phyloP scores from a whole-genome alignment of 2,797 vertebrate species.

The Scyliorhinus canicula region DNA sequence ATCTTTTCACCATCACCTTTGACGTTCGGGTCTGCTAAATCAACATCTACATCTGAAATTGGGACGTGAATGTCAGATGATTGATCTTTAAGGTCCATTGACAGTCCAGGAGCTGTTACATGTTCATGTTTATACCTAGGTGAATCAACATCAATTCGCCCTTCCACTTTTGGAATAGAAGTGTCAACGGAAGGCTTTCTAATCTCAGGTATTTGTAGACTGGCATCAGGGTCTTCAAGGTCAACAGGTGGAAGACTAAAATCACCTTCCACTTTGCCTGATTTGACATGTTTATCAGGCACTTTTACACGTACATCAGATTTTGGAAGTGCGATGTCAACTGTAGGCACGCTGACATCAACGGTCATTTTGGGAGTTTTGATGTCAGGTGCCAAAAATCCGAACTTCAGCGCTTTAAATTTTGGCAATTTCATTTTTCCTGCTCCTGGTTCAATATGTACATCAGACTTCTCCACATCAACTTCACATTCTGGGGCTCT shows the following conservation, averaged over 20 bases:
- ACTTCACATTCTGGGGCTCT: no score
- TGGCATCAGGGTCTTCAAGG: slow-evolving; percentile 42
- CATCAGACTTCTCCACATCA: background rate
- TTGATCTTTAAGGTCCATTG: background rate
- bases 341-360: background rate
- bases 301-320: background rate
- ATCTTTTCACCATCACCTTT: background rate
- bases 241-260: no score
- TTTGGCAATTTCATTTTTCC: background rate
- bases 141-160: slow-evolving; percentile 47
- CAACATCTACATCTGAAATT: background rate
- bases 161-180: slow-evolving; percentile 47
- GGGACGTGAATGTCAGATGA: background rate
- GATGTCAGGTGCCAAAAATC: background rate
- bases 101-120: background rate
- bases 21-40: background rate
- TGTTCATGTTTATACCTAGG: slow-evolving; percentile 41
- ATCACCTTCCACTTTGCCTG: background rate
- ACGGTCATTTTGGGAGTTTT: background rate
- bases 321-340: background rate
- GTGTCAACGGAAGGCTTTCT: slow-evolving; percentile 58
- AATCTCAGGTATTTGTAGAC: slow-evolving; percentile 56
- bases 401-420: background rate
- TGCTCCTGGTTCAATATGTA: background rate
- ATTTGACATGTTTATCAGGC: background rate